Evolutionary conservation across 2,888 invertebrate genomes (phyloP).

Genomic region (Pachydiplax longipennis): DNA sequence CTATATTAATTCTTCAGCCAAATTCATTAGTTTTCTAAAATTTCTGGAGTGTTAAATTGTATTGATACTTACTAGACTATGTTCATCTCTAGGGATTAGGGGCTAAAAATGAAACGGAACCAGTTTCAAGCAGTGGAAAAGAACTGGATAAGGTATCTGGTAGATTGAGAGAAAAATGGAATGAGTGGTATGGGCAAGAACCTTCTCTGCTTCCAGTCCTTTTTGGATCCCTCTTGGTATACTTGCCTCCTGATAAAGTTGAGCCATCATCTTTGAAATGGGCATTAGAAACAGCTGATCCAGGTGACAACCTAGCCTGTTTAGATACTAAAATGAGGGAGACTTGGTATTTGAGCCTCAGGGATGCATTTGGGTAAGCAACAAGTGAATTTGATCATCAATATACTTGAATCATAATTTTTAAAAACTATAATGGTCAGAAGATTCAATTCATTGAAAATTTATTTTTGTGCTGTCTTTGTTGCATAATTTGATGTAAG

Average conservation of each 20-base stretch:
- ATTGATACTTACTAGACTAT: no score
- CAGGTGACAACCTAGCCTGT: not conserved
- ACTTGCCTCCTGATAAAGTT: not conserved
- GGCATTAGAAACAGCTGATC: not conserved
- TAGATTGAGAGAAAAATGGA: not conserved
- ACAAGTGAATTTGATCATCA: no score
- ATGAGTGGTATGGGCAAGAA: not conserved
- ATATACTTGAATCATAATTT: no score
- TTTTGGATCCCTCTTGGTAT: not conserved
- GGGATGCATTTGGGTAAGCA: slow-evolving; percentile 10
- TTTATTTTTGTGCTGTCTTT: no score
- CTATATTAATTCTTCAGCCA: no score
- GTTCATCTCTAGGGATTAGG: not conserved
- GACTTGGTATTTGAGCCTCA: not conserved
- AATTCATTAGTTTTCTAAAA: no score
- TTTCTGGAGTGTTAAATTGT: no score
- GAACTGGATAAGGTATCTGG: not conserved
- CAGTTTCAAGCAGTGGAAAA: not conserved
- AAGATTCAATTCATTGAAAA: no score
- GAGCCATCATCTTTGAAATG: not conserved
- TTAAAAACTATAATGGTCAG: no score
- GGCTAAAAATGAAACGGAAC: not conserved
- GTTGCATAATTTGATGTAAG: no score
- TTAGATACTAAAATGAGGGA: not conserved
- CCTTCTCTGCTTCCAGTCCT: not conserved